phyloP scores from a whole-genome alignment of 2,888 invertebrate species.

The Orthosia gothica region DNA sequence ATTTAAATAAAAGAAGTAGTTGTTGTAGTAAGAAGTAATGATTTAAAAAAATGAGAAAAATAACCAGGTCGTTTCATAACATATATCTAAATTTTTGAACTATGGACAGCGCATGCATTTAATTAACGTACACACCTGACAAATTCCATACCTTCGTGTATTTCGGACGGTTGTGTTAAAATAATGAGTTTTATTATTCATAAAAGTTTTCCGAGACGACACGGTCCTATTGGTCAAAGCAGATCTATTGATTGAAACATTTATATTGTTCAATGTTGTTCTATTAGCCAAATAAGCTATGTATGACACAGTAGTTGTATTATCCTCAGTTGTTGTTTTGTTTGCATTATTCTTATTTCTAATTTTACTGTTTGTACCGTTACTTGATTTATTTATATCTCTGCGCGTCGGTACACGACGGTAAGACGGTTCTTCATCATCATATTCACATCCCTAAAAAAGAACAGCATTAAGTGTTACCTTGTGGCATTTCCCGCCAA shows the following conservation, averaged over 20 bases:
- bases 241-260: background rate
- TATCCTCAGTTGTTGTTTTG: background rate
- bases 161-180: background rate
- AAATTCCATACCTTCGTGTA: conserved; percentile 47
- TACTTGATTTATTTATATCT: background rate
- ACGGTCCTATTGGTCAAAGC: background rate
- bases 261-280: background rate
- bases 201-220: background rate
- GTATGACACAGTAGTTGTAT: background rate
- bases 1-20: background rate
- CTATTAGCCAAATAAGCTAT: background rate
- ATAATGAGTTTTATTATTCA: background rate
- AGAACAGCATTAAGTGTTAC: background rate
- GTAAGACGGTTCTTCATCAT: conserved; percentile 5
- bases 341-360: conserved; percentile 1
- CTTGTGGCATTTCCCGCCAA: no score
- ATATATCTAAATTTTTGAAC: background rate
- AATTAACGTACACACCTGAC: conserved; percentile 48
- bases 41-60: background rate
- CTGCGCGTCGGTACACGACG: conserved; percentile 32
- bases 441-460: conserved; percentile 30
- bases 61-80: no score
- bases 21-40: background rate
- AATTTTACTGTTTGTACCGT: background rate
- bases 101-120: background rate